Conservation (phyloP, 2,888 invertebrate species). For the Syrphus vitripennis region DNA sequence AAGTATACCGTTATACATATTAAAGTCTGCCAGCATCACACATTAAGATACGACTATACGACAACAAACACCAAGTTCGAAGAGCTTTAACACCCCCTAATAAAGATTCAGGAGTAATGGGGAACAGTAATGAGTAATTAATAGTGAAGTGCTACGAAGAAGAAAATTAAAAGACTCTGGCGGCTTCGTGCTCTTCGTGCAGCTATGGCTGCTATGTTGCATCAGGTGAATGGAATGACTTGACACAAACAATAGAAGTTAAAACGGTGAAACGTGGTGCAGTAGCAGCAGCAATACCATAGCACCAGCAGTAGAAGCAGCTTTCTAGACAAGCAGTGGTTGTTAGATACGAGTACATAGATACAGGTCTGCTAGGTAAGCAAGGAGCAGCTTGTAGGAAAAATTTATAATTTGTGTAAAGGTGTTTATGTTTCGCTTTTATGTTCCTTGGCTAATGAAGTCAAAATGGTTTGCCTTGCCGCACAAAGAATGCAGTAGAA, state of each 20-base stretch:
- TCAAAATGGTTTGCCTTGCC: conserved; percentile 53
- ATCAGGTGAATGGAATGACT: conserved; percentile 33
- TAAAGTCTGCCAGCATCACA: not conserved
- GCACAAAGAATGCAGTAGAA: conserved; percentile 51
- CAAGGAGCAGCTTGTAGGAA: not conserved
- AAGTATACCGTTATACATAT: not conserved
- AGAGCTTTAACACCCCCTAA: conserved; percentile 41
- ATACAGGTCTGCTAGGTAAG: not conserved
- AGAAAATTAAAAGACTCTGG: conserved; percentile 43
- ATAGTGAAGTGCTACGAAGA: conserved; percentile 49
- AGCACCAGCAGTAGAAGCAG: not conserved
- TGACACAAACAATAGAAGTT: conserved; percentile 36
- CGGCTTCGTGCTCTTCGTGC: not conserved
- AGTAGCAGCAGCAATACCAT: not conserved
- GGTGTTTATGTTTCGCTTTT: conserved; percentile 53
- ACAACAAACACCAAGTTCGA: conserved; percentile 30
- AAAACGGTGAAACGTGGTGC: conserved; percentile 3
- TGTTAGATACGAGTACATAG: not conserved
- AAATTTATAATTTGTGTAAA: conserved; percentile 63
- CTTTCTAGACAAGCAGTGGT: not conserved
- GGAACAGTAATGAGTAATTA: conserved; percentile 67
- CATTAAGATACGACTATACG: not conserved
- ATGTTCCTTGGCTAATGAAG: conserved; percentile 57
- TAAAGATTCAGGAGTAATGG: conserved; percentile 63
- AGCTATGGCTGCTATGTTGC: not conserved